Conservation (phyloP, 2,113 vertebrate genomes). For the Psettodes erumei region DNA sequence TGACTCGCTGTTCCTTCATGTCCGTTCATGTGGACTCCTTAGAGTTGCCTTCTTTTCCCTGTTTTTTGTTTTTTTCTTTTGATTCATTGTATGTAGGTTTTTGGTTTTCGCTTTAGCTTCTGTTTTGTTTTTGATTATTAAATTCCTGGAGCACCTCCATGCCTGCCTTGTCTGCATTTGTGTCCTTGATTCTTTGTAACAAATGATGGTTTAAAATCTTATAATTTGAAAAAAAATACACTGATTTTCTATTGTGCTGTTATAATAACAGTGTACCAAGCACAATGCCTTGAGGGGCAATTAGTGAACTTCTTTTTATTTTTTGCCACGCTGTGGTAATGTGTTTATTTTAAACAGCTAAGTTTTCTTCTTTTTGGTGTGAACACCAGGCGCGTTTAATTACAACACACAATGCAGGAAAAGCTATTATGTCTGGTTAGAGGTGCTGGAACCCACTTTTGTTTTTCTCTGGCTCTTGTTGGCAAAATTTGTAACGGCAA, state of each 20-base stretch:
- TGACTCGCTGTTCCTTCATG: no score
- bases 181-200: no score
- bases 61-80: no score
- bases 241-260: not conserved
- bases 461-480: not conserved
- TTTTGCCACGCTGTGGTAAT: not conserved
- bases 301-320: slow-evolving; percentile 4
- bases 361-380: not conserved
- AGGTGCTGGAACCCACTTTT: not conserved
- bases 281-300: not conserved
- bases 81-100: no score
- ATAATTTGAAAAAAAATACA: not conserved
- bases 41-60: no score
- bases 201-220: not conserved
- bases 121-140: no score
- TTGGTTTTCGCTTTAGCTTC: no score
- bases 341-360: slow-evolving; percentile 12
- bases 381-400: not conserved
- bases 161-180: no score
- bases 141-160: no score
- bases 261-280: not conserved
- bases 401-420: not conserved
- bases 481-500: not conserved
- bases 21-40: no score
- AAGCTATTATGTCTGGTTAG: not conserved